Base-by-base conservation (phyloP, 2,888 invertebrate species). In the Noctua pronuba region DNA sequence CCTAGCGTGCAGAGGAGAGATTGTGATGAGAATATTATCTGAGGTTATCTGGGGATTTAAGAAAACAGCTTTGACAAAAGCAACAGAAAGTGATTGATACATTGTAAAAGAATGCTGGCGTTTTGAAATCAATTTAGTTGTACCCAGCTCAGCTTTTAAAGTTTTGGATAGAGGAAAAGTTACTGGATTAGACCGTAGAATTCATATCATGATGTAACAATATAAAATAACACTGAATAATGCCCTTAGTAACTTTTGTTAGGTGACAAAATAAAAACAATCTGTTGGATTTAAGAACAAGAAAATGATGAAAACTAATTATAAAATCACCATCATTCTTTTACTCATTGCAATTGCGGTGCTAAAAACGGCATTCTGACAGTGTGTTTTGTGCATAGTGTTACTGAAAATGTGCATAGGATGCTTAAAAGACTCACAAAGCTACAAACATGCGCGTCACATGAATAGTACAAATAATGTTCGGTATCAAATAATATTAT, bases 401-500 rank as follows among this genome's bases (percentile, higher is more conserved):
- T 31, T 60, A 18, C 18, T 31, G 18, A 31, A 60, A 60, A 31
- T 7, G 18, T 58, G 8, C 1, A 4, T 6, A 31, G 24, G 18
- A 68, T 41, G 31, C 41, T n/a, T 44, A 31, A 28, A 24, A n/a
- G 5, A 52, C n/a, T 21, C 16, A 41, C 24, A 5, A 4, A 52
- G 3, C 28, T 8, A 24, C 5, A 31, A 55, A 10, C 35, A 3
- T 24, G n/a, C 10, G 24, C 10, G 21, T 28, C 21, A 18, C 16
- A 31, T 16, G 11, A 41, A 52, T 35, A 41, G 11, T 41, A 64
- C 44, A 70, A 21, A 24, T 35, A 49, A n/a, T 49, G 10, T 77
- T 73, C 58, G 6, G 8, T 13, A 41, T 18, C 7, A 35, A 73
- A 80, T 73, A 73, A 62, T 38, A 58, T 38, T 31, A 72, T 80